Base-by-base conservation (phyloP, 2,888 invertebrate genomes). In the Pollenia labialis region DNA sequence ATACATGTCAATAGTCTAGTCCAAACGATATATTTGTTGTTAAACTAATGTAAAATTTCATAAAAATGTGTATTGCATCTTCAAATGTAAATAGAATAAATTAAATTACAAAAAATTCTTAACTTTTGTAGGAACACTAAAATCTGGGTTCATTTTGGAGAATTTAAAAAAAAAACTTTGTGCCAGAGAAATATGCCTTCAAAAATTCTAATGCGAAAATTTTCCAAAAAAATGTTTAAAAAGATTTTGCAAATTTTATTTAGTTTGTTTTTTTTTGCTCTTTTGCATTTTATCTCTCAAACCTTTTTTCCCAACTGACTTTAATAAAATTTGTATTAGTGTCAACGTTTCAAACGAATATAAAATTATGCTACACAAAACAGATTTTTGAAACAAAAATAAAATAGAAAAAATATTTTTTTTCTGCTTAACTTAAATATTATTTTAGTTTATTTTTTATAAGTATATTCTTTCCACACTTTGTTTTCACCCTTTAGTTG, bases 311-410 rank as follows among this genome's bases (percentile, higher is more conserved):
- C 32, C 6, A 14, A 8, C 56, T 23, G 8, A 74, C 32, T 6
- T 32, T 32, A 6, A 32, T 32, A 6, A 32, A 32, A 32, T 32
- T 32, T 32, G 32, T 6, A 32, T 32, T 32, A 32, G 32, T 32
- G 32, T 32, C 32, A 32, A 32, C 6, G 32, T 6, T 6, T 4
- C 40, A 69, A 69, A 69, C 69, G 52, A 54, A 42, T 52, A 69
- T 48, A 42, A 40, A 69, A 69, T 52, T 52, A 69, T 54, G 16
- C 6, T 54, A 52, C 52, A 52, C 12, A 52, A 69, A 52, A 69
- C 52, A 54, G 52, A 69, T 42, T 18, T 66, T 64, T 44, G 18
- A 16, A 42, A 42, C 7, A 18, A 42, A 16, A 18, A 64, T 12
- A 46, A n/a, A 62, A 62, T 6, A 62, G 4, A 40, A 69, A 40